phyloP scores from a whole-genome alignment of 1,140 invertebrate genomes.

The Plutomurus gul region DNA sequence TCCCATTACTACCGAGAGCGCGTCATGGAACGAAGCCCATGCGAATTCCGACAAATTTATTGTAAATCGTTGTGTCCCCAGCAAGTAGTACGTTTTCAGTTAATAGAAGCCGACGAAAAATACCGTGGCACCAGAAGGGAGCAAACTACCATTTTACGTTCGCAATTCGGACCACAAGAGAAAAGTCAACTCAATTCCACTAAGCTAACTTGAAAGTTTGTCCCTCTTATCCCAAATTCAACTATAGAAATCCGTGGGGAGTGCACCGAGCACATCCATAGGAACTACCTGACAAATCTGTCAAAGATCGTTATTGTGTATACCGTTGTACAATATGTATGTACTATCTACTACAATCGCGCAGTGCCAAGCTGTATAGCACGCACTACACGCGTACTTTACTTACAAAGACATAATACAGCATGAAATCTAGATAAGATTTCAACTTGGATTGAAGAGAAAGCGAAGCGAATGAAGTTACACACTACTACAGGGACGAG shows the following conservation, averaged over 20 bases:
- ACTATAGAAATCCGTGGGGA: neutral
- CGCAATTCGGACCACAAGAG: no score
- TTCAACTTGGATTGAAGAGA: conserved; percentile 15
- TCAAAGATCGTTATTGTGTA: no score
- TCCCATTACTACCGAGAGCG: neutral
- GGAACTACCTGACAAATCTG: no score
- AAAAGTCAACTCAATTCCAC: no score
- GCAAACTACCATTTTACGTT: neutral
- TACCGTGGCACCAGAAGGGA: neutral
- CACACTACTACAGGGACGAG: neutral
- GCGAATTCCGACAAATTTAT: neutral
- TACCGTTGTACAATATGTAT: no score
- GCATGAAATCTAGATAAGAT: neutral
- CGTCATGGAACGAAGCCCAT: neutral
- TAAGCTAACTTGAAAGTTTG: no score
- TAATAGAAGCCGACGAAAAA: neutral
- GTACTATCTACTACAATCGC: no score
- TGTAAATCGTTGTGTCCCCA: neutral
- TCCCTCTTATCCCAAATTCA: no score
- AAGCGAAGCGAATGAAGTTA: neutral
- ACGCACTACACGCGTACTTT: no score
- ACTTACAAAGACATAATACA: conserved; percentile 1
- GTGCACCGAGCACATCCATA: no score
- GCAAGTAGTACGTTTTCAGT: neutral
- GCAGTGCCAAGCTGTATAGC: no score